Conservation (phyloP, 2,888 invertebrate genomes). For the Acrobasis consociella region DNA sequence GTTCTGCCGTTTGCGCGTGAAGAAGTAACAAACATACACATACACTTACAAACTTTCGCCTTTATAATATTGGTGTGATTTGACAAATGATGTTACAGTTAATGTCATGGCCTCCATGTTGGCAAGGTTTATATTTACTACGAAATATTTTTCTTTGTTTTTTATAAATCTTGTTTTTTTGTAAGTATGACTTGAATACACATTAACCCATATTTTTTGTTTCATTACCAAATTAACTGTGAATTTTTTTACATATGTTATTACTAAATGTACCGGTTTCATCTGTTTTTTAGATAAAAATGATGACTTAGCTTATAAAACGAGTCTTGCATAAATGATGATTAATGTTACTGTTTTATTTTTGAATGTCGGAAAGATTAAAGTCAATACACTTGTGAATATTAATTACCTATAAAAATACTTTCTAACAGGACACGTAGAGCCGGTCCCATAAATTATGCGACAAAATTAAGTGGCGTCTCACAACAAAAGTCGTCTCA, state of each 20-base stretch:
- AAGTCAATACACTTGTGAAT: conserved; percentile 28
- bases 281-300: background rate
- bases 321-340: conserved; percentile 13
- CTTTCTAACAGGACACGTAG: conserved; percentile 28
- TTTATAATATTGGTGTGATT: no score
- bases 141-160: no score
- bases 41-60: no score
- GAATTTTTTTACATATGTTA: background rate
- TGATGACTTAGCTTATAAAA: conserved; percentile 11
- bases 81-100: no score
- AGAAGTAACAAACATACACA: no score
- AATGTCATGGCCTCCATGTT: no score
- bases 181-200: no score
- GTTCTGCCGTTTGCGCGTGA: no score
- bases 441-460: conserved; percentile 50
- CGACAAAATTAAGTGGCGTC: conserved; percentile 70
- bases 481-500: conserved; percentile 67
- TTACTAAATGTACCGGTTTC: background rate
- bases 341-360: conserved; percentile 20
- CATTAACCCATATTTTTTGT: background rate
- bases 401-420: conserved; percentile 33
- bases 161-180: no score
- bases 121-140: no score
- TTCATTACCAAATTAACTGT: background rate
- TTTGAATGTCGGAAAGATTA: conserved; percentile 20